A percentile compares a stretch with the other conserved stretches of the same genome.
These are phyloP conservation scores for Flabesymbios commensalis DNA, from an alignment of 2,888 invertebrate genomes.

Conservation along the genomic window DNA sequence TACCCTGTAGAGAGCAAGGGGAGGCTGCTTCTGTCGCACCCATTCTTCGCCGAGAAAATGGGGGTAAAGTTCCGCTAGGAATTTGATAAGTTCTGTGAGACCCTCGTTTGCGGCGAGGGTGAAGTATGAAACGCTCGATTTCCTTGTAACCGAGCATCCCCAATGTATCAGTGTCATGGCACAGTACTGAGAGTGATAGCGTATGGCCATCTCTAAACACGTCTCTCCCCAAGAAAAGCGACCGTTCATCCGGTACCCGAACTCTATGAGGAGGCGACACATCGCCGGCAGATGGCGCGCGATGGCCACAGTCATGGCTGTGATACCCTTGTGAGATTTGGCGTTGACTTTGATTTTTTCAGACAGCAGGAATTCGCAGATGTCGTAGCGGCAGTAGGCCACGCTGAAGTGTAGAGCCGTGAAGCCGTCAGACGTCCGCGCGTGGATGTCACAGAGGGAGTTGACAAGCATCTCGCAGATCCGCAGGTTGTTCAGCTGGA, in stretches of 20 bases:
- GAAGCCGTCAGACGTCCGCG: slow-evolving; percentile 45
- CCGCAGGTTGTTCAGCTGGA: slow-evolving; percentile 47
- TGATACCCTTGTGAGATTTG: slow-evolving; percentile 46
- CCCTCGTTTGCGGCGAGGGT: slow-evolving; percentile 38
- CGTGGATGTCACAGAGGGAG: slow-evolving; percentile 48
- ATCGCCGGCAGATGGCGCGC: slow-evolving; percentile 49
- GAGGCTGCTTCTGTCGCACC: slow-evolving; percentile 41
- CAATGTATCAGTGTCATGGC: slow-evolving; percentile 50
- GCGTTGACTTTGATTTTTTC: slow-evolving; percentile 39
- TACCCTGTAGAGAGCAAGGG: slow-evolving; percentile 48
- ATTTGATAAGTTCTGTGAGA: slow-evolving; percentile 40
- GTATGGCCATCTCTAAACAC: slow-evolving; percentile 51
- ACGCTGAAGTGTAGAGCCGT: slow-evolving; percentile 53
- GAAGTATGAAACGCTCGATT: slow-evolving; percentile 11
- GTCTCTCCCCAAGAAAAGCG: slow-evolving; percentile 50
- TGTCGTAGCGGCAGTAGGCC: slow-evolving; percentile 47
- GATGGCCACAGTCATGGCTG: slow-evolving; percentile 53
- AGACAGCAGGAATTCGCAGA: slow-evolving; percentile 45
- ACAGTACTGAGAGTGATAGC: slow-evolving; percentile 47
- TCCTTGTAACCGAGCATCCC: slow-evolving; percentile 41
- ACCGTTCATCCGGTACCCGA: slow-evolving; percentile 50
- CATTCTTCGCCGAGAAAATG: slow-evolving; percentile 46
- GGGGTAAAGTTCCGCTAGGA: slow-evolving; percentile 46
- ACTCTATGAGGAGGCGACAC: slow-evolving; percentile 45
- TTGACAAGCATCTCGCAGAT: slow-evolving; percentile 50